Percentiles rank a stretch among this genome's conserved stretches.
Conservation (phyloP, 2,888 invertebrate species). For the Noctua janthina region DNA sequence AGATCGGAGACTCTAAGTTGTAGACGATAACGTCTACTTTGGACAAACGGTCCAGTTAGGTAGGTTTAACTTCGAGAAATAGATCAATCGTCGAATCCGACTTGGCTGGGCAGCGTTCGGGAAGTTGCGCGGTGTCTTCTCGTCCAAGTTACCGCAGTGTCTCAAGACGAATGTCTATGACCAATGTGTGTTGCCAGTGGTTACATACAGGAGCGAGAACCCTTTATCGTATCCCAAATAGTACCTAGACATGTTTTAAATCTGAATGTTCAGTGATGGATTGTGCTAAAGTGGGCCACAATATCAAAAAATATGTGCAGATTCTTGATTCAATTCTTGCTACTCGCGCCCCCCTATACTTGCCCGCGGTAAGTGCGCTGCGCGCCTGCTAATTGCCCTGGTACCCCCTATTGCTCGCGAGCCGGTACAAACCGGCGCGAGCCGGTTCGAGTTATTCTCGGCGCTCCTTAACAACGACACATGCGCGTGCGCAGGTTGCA, state of each 20-base stretch:
- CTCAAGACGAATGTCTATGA: too few species aligned
- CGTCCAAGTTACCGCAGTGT: too few species aligned
- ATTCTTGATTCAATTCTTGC: not conserved
- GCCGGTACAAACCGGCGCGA: constrained; percentile 61
- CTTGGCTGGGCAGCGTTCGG: too few species aligned
- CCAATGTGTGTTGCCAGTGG: too few species aligned
- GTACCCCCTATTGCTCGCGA: constrained; percentile 57
- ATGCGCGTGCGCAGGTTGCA: constrained; percentile 47
- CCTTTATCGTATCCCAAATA: not conserved
- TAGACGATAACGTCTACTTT: too few species aligned
- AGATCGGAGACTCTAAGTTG: too few species aligned
- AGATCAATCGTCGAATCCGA: too few species aligned
- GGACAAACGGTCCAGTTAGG: too few species aligned
- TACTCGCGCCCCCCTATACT: not conserved
- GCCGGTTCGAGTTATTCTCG: constrained; percentile 61
- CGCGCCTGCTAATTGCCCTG: constrained; percentile 63
- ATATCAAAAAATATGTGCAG: not conserved
- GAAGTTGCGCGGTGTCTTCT: too few species aligned
- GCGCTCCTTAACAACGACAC: constrained; percentile 44
- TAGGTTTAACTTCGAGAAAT: too few species aligned
- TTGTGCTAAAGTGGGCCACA: not conserved
- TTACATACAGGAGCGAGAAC: not conserved
- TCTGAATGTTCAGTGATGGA: too few species aligned
- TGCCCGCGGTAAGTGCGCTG: constrained; percentile 54
- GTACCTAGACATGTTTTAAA: not conserved